phyloP scores from a whole-genome alignment of 2,113 vertebrate species.

The Stercorarius parasiticus region DNA sequence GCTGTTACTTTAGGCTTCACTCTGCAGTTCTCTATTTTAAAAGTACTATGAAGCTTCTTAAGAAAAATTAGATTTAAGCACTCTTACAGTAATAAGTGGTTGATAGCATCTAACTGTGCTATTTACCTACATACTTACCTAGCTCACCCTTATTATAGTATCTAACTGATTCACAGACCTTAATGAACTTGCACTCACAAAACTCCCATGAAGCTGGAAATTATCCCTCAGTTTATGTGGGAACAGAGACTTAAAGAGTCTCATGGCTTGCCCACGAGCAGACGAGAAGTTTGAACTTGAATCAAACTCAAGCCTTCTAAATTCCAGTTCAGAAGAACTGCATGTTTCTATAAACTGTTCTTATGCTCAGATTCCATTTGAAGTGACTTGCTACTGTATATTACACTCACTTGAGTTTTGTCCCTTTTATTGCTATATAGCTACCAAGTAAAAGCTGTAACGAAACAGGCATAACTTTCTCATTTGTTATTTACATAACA shows the following conservation, averaged over 20 bases:
- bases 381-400: neutral
- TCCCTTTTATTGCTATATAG: neutral
- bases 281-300: neutral
- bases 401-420: neutral
- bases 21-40: neutral
- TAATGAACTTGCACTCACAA: neutral
- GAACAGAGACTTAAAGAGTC: neutral
- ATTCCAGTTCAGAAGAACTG: neutral
- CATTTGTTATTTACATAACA: neutral
- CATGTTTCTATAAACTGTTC: neutral
- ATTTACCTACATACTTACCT: neutral
- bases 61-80: conserved; percentile 5
- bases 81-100: conserved; percentile 4
- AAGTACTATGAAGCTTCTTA: neutral
- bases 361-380: neutral
- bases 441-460: neutral
- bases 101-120: neutral
- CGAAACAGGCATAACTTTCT: neutral
- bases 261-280: neutral
- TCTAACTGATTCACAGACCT: neutral
- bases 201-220: neutral
- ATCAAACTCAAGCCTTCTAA: neutral
- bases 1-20: neutral
- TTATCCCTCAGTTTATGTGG: neutral
- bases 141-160: neutral